Percentiles rank a stretch among this genome's conserved stretches.
phyloP scores from a whole-genome alignment of 2,113 vertebrate species.

The Aptenodytes patagonicus region DNA sequence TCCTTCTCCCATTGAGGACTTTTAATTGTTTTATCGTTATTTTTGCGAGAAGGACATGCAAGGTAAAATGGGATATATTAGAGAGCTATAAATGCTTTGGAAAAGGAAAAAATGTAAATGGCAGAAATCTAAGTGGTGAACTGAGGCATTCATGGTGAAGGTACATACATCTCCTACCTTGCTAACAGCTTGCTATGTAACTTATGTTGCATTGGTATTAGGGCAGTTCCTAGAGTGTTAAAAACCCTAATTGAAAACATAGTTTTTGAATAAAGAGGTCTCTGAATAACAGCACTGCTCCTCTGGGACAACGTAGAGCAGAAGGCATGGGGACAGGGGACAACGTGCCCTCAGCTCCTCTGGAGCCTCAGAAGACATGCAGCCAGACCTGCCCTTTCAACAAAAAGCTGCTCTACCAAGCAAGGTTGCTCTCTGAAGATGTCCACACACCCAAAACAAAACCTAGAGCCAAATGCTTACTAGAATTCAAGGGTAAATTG shows the following conservation, averaged over 20 bases:
- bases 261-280: neutral
- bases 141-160: neutral
- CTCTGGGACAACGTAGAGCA: neutral
- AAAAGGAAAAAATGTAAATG: neutral
- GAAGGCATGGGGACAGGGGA: neutral
- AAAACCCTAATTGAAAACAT: neutral
- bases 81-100: neutral
- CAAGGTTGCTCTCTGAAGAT: neutral
- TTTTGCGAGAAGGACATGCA: neutral
- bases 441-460: neutral
- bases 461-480: neutral
- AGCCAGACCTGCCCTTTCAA: neutral
- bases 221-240: neutral
- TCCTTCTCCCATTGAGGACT: neutral
- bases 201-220: accelerated
- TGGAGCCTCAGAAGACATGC: neutral
- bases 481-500: neutral
- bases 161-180: neutral
- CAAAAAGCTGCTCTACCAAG: neutral
- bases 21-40: neutral
- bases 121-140: neutral
- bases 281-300: neutral
- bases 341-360: neutral
- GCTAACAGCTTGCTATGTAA: neutral
- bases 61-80: neutral